These are phyloP conservation scores for Dipus sagitta DNA, from an alignment of 2,797 vertebrate species.

Conservation along the genomic window DNA sequence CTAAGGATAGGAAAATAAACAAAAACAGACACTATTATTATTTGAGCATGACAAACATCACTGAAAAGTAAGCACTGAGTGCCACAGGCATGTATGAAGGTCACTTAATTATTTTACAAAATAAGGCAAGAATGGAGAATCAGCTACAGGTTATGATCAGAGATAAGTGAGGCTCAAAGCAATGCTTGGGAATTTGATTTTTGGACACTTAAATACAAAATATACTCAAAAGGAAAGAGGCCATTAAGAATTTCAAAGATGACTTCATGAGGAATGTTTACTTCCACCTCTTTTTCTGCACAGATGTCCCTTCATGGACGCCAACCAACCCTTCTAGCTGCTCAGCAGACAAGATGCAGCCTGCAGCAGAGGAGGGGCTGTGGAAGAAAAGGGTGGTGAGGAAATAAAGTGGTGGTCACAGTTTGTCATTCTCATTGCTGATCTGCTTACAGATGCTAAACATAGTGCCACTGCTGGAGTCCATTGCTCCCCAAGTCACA, in stretches of 20 bases:
- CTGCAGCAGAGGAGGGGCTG: not conserved
- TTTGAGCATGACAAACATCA: not conserved
- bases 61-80: not conserved
- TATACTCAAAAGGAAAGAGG: not conserved
- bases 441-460: not conserved
- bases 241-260: not conserved
- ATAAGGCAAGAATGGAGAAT: not conserved
- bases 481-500: not conserved
- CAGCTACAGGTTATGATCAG: not conserved
- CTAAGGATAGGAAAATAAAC: not conserved
- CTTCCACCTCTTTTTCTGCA: not conserved
- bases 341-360: not conserved
- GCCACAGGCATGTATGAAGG: not conserved
- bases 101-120: constrained; percentile 27
- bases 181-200: constrained; percentile 25
- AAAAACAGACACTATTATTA: not conserved
- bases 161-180: not conserved
- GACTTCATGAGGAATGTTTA: not conserved
- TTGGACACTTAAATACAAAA: constrained; percentile 38
- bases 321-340: not conserved
- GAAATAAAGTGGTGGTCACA: not conserved
- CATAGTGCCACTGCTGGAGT: not conserved
- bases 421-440: not conserved
- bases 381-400: not conserved
- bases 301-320: not conserved